Evolutionary conservation across 2,113 vertebrate genomes (phyloP).

Genomic region (Eulemur rufifrons): DNA sequence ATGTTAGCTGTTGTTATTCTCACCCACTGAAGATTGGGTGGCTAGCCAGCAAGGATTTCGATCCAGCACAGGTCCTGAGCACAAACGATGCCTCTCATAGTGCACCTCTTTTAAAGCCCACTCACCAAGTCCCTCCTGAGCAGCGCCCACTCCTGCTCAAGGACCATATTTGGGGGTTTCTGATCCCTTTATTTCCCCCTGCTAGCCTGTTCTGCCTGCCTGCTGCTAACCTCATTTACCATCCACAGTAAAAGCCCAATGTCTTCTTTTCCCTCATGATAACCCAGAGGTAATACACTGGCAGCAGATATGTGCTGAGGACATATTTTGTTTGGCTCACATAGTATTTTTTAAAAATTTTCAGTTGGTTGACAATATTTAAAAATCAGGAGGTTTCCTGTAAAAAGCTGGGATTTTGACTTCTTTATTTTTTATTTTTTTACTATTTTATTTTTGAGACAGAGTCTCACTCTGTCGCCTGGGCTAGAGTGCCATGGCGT

Average conservation of each 20-base stretch:
- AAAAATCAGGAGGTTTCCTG: neutral
- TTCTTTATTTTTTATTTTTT: neutral
- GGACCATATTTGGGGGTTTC: neutral
- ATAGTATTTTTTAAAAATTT: neutral
- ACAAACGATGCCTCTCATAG: neutral
- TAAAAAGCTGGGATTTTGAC: neutral
- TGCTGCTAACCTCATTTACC: neutral
- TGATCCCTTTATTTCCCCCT: neutral
- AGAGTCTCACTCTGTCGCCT: too few relatives aligned
- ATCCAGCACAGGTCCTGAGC: neutral
- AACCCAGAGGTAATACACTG: neutral
- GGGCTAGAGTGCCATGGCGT: too few relatives aligned
- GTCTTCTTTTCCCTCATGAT: neutral
- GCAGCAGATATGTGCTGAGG: neutral
- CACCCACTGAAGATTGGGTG: neutral
- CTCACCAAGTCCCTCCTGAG: neutral
- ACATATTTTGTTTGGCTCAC: conserved; percentile 24
- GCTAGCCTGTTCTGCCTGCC: neutral
- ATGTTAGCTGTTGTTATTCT: neutral
- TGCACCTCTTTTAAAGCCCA: neutral
- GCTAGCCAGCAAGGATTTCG: neutral
- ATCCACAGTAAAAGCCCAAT: neutral
- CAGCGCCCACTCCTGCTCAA: neutral
- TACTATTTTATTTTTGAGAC: neutral
- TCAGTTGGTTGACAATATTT: neutral